Base-by-base conservation (phyloP, 2,888 invertebrate species). In the Xestia ashworthii region DNA sequence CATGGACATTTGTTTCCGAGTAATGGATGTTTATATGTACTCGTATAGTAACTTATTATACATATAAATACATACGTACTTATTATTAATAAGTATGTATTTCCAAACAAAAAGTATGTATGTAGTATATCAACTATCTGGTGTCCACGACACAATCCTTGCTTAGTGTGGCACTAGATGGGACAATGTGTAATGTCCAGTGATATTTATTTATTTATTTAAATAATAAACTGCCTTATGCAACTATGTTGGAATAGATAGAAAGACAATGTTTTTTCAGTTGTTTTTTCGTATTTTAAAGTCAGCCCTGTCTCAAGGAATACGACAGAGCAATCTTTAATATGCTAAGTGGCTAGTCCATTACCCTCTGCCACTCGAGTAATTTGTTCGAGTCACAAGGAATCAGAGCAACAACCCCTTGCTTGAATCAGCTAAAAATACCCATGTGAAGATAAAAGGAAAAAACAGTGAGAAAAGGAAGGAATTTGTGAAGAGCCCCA, bases 381-480 rank as follows among this genome's bases (percentile, higher is more conserved):
- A 69, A 65, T 65, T 83, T 58, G 38, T 55, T 50, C 32, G 3
- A 48, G 64, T 78, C 44, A 22, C 55, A 68, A 82, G 67, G 41
- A 67, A 76, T 66, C 48, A 44, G 44, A 69, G 41, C 22, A 58
- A 41, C 44, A 64, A 58, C 38, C 38, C 60, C 64, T 80, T 65
- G 16, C 44, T 50, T 22, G 44, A 70, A 44, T 66, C 62, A 71
- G 60, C 69, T 55, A 78, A 74, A 60, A 78, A 86, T 72, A 78
- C 46, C 66, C 71, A 71, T 72, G 72, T 71, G 75, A 60, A 74
- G 69, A 81, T 84, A 71, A 64, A 69, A 79, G 62, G 69, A 68
- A 82, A 82, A 82, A 81, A 60, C 76, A 80, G 48, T 66, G 68
- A n/a, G 64, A 64, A 72, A 79, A 67, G 71, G 44, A 64, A 67